These are phyloP conservation scores for Aythya baeri DNA, from an alignment of 2,113 vertebrate species.

Conservation along the genomic window DNA sequence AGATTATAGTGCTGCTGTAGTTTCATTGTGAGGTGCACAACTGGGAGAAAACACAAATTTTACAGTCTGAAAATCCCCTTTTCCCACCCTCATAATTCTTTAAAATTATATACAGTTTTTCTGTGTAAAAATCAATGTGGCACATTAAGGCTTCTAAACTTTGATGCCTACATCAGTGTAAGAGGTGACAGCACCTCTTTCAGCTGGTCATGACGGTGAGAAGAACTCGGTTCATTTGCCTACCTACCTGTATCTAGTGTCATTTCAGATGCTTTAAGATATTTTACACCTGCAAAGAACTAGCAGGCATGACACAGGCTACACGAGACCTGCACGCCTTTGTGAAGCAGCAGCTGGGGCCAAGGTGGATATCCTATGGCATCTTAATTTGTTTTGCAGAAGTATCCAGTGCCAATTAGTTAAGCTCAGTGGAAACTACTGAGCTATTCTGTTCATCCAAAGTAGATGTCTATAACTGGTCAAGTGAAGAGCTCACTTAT, in stretches of 20 bases:
- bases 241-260: accelerated
- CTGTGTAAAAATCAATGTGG: neutral
- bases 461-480: neutral
- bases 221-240: neutral
- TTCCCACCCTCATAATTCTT: neutral
- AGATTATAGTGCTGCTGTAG: neutral
- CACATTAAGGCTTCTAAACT: neutral
- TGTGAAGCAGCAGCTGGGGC: neutral
- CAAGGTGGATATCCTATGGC: neutral
- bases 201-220: neutral
- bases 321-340: neutral
- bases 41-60: neutral
- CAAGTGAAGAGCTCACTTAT: neutral
- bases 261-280: neutral
- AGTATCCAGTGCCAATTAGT: neutral
- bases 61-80: neutral
- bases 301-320: neutral
- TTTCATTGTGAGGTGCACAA: neutral
- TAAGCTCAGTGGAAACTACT: neutral
- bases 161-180: neutral
- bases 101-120: neutral
- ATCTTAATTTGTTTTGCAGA: neutral
- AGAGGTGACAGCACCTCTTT: neutral
- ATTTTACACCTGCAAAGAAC: neutral
- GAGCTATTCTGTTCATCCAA: neutral